Percentiles rank a stretch among this genome's conserved stretches.
These are phyloP conservation scores for Chinchilla lanigera DNA, from an alignment of 2,113 vertebrate species.

Conservation along the genomic window DNA sequence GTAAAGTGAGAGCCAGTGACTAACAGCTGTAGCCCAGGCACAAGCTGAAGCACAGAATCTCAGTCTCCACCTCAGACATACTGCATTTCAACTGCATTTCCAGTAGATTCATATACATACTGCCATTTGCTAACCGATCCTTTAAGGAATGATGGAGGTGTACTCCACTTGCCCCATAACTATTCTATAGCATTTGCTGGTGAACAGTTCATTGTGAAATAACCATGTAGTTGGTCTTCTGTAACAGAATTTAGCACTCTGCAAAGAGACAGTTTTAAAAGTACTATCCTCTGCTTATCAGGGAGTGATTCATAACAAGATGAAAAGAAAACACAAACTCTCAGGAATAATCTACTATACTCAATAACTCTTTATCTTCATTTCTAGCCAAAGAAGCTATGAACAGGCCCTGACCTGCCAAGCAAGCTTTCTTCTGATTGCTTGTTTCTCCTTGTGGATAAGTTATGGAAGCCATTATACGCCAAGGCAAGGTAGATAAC, in stretches of 20 bases:
- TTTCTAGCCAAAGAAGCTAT: constrained; percentile 62
- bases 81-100: background rate
- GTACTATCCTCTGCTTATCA: constrained; percentile 27
- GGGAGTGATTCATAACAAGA: constrained; percentile 22
- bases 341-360: constrained; percentile 42
- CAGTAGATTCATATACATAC: background rate
- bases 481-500: background rate
- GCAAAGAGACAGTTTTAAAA: background rate
- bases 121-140: no score
- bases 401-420: background rate
- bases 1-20: background rate
- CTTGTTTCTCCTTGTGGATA: constrained; percentile 41
- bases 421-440: constrained; percentile 35
- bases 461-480: constrained; percentile 41
- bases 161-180: fast-evolving
- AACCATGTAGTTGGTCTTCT: background rate
- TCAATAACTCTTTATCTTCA: constrained; percentile 66
- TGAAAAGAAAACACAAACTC: constrained; percentile 60
- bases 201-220: background rate
- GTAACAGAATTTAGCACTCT: background rate
- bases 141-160: background rate
- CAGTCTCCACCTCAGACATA: background rate
- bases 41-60: background rate
- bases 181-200: background rate
- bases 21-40: background rate